A percentile compares a stretch with the other conserved stretches of the same genome.
These are phyloP conservation scores for Trichomycterus rosablanca DNA, from an alignment of 2,113 vertebrate genomes.

Conservation along the genomic window DNA sequence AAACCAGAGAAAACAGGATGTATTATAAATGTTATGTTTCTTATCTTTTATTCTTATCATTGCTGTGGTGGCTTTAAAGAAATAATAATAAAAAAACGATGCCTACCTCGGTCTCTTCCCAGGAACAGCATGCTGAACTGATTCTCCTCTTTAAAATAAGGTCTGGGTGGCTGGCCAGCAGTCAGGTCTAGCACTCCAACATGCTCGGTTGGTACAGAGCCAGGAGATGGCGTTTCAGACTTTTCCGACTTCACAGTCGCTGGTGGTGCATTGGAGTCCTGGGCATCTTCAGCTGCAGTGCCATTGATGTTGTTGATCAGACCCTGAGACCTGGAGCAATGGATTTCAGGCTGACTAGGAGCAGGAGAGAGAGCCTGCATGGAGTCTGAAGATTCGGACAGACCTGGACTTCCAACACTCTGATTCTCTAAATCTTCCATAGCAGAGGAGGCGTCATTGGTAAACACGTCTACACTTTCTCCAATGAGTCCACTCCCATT, in stretches of 20 bases:
- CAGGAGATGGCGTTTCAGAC: constrained; percentile 80
- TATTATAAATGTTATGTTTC: no score
- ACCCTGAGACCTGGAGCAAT: constrained; percentile 84
- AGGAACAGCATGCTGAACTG: constrained; percentile 96
- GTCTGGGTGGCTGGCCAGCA: constrained; percentile 78
- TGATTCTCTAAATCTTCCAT: constrained; percentile 86
- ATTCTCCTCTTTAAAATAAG: constrained; percentile 89
- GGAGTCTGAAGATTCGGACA: constrained; percentile 90
- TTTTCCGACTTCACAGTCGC: constrained; percentile 90
- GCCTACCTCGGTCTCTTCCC: constrained; percentile 92
- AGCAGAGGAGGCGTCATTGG: constrained; percentile 81
- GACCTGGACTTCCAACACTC: constrained; percentile 87
- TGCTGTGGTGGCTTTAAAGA: no score
- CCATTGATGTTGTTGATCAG: constrained; percentile 60
- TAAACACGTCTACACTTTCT: constrained; percentile 81
- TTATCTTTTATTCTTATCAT: neutral
- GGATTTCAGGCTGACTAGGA: constrained; percentile 84
- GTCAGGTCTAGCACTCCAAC: constrained; percentile 93
- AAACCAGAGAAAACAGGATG: constrained; percentile 49
- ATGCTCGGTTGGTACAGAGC: constrained; percentile 73
- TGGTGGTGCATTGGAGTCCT: constrained; percentile 63
- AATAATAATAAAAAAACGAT: constrained; percentile 44
- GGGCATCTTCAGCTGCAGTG: constrained; percentile 70
- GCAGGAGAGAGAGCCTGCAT: constrained; percentile 85
- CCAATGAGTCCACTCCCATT: constrained; percentile 76